Evolutionary conservation across 2,113 vertebrate species (phyloP).

Genomic region (Phylloscopus whistleri): DNA sequence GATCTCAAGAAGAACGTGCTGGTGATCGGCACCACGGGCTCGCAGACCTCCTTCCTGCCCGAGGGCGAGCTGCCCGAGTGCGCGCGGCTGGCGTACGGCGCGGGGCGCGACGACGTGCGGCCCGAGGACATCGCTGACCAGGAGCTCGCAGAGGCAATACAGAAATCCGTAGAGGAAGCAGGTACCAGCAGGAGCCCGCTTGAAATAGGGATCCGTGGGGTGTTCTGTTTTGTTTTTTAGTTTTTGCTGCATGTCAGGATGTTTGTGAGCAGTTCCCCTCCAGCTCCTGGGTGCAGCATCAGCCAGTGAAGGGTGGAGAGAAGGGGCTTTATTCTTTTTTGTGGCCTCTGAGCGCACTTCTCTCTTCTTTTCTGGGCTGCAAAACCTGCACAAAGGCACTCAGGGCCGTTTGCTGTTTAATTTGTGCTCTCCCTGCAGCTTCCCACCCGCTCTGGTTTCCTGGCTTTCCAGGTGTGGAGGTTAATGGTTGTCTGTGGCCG

Average conservation of each 20-base stretch:
- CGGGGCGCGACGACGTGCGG: constrained; percentile 82
- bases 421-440: not conserved
- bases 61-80: constrained; percentile 95
- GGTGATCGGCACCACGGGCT: constrained; percentile 92
- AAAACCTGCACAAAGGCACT: not conserved
- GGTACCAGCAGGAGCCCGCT: constrained; percentile 67
- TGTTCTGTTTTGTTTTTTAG: not conserved
- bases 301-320: not conserved
- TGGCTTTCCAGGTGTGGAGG: not conserved
- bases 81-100: constrained; percentile 89
- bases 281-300: not conserved
- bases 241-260: not conserved
- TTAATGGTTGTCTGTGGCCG: not conserved
- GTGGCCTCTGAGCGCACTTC: not conserved
- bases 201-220: not conserved
- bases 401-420: not conserved
- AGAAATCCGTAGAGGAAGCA: constrained; percentile 94
- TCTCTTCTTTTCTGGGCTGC: not conserved
- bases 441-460: not conserved
- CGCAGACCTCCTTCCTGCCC: constrained; percentile 90
- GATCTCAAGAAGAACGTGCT: constrained; percentile 96
- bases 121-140: constrained; percentile 92
- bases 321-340: not conserved
- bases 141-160: constrained; percentile 93
- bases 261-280: not conserved